Percentiles rank a stretch among this genome's conserved stretches.
Evolutionary conservation across 2,113 vertebrate genomes (phyloP).

Genomic region (Donacobius atricapilla): DNA sequence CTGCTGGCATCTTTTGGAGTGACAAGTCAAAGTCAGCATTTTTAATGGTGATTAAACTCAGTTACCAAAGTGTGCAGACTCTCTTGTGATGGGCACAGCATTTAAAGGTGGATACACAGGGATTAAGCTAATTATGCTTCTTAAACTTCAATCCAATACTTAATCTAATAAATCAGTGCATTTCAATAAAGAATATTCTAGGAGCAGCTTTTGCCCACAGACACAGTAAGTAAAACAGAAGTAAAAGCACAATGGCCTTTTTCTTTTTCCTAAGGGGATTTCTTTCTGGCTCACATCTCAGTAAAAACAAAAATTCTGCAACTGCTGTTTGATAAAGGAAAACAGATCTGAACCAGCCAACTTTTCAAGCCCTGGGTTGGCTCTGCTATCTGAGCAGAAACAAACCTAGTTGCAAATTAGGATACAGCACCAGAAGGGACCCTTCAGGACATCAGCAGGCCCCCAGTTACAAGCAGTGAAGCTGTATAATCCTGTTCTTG

Average conservation of each 20-base stretch:
- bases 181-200: neutral
- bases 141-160: neutral
- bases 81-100: neutral
- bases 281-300: neutral
- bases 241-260: neutral
- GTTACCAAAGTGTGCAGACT: neutral
- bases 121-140: neutral
- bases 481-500: conserved; percentile 10
- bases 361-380: neutral
- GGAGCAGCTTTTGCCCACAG: neutral
- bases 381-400: conserved; percentile 24
- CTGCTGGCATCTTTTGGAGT: neutral
- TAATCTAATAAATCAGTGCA: neutral
- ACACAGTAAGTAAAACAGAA: neutral
- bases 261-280: neutral
- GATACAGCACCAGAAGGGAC: neutral
- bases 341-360: conserved; percentile 13
- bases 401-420: conserved; percentile 11
- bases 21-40: neutral
- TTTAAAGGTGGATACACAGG: neutral
- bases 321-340: neutral
- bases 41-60: neutral
- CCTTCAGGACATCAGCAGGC: conserved; percentile 27
- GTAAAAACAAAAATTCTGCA: conserved; percentile 15
- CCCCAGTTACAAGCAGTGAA: neutral